Conservation (phyloP, 2,888 invertebrate genomes). For the Tiliacea aurago region DNA sequence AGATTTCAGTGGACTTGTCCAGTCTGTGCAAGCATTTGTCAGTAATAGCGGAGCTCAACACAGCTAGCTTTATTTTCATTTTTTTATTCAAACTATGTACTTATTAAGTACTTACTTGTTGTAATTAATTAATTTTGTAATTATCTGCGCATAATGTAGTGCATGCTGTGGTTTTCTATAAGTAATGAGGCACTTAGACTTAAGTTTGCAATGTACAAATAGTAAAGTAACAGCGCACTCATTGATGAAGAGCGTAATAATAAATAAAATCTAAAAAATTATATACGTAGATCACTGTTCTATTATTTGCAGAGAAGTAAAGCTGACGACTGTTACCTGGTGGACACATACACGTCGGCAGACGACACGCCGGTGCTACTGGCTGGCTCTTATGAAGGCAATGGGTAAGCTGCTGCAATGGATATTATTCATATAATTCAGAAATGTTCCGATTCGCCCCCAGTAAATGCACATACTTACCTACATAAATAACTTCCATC, state of each 20-base stretch:
- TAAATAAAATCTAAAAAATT: too few relatives aligned
- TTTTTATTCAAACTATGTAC: too few relatives aligned
- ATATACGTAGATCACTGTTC: not conserved
- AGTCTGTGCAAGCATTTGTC: too few relatives aligned
- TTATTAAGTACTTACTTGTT: too few relatives aligned
- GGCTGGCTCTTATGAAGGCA: conserved; percentile 91
- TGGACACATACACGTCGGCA: conserved; percentile 89
- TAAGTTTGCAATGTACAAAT: not conserved
- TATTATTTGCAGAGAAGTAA: conserved; percentile 89
- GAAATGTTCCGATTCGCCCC: not conserved
- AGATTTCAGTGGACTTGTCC: too few relatives aligned
- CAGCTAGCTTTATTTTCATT: too few relatives aligned
- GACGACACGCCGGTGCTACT: conserved; percentile 90
- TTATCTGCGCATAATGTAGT: too few relatives aligned
- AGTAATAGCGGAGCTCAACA: too few relatives aligned
- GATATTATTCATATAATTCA: not conserved
- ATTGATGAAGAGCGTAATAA: too few relatives aligned
- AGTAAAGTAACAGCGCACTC: too few relatives aligned
- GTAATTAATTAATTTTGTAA: too few relatives aligned
- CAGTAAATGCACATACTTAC: not conserved
- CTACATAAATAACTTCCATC: not conserved
- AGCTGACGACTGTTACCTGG: conserved; percentile 92
- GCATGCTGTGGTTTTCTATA: not conserved
- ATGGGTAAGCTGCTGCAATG: conserved; percentile 86
- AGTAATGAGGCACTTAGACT: not conserved